A percentile compares a stretch with the other conserved stretches of the same genome.
Conservation (phyloP, 1,140 invertebrate genomes). For the Cecropterus lyciades region DNA sequence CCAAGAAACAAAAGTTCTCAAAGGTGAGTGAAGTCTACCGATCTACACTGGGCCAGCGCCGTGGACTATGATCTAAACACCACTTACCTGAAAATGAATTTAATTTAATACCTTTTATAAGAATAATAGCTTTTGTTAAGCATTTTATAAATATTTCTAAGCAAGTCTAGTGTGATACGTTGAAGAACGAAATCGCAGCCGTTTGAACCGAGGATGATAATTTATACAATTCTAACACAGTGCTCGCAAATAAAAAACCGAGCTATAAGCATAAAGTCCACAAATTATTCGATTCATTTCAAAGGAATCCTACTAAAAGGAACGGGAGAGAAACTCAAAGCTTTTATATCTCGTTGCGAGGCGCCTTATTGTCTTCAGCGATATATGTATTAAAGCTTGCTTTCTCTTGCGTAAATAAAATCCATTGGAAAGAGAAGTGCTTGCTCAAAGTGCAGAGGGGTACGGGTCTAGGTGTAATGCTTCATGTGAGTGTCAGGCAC, state of each 20-base stretch:
- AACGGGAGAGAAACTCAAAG: conserved; percentile 80
- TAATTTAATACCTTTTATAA: too few relatives aligned
- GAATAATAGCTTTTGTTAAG: too few relatives aligned
- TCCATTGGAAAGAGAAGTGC: conserved; percentile 76
- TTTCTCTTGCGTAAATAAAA: conserved; percentile 83
- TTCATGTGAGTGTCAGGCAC: conserved; percentile 77
- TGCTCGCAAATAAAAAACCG: conserved; percentile 67
- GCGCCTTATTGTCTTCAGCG: conserved; percentile 79
- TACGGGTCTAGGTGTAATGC: conserved; percentile 74
- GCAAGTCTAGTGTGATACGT: too few relatives aligned
- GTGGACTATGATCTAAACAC: too few relatives aligned
- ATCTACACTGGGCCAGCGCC: too few relatives aligned
- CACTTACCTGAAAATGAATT: too few relatives aligned
- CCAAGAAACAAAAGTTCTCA: too few relatives aligned
- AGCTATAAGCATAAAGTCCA: conserved; percentile 73
- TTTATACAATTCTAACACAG: conserved; percentile 63
- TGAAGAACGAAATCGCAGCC: neutral
- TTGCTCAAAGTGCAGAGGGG: conserved; percentile 70
- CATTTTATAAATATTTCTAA: too few relatives aligned
- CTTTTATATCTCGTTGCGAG: conserved; percentile 80
- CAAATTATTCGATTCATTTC: conserved; percentile 83
- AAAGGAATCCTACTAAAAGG: conserved; percentile 82
- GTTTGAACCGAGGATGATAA: conserved; percentile 53
- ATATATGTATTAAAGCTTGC: conserved; percentile 81
- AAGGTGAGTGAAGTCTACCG: too few relatives aligned